phyloP scores from a whole-genome alignment of 2,888 invertebrate genomes.

The Parapristionchus giblindavisi region DNA sequence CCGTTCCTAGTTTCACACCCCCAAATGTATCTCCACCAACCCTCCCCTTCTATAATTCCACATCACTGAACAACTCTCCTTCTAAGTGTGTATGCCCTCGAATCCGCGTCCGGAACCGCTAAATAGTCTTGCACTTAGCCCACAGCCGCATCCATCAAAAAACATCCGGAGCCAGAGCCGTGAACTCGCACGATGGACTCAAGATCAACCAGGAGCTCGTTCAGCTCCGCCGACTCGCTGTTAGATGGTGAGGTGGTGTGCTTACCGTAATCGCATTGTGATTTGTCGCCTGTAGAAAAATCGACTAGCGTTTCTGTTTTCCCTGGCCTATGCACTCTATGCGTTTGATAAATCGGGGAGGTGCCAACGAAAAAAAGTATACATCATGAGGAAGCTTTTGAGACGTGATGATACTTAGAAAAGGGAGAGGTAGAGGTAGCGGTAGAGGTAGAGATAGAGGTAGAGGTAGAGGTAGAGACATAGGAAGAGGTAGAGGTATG shows the following conservation, averaged over 20 bases:
- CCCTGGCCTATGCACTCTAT: too few relatives aligned
- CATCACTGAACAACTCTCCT: too few relatives aligned
- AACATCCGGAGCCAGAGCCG: too few relatives aligned
- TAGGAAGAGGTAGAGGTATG: neutral
- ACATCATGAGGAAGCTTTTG: neutral
- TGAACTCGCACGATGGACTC: neutral
- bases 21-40: too few relatives aligned
- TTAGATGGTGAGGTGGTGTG: slow-evolving; percentile 6
- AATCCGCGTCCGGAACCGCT: neutral
- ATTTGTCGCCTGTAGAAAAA: too few relatives aligned
- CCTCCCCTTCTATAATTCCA: too few relatives aligned
- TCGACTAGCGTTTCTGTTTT: too few relatives aligned
- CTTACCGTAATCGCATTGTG: neutral
- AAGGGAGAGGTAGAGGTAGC: too few relatives aligned
- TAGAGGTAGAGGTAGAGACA: too few relatives aligned
- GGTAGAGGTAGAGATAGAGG: too few relatives aligned
- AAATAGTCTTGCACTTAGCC: slow-evolving; percentile 23
- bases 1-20: too few relatives aligned
- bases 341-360: neutral
- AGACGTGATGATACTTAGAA: neutral
- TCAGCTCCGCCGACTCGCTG: slow-evolving; percentile 35
- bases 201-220: neutral
- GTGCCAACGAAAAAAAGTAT: neutral
- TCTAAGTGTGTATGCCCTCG: neutral
- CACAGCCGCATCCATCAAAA: too few relatives aligned